Evolutionary conservation across 2,113 vertebrate genomes (phyloP).

Genomic region (Lepus timidus): DNA sequence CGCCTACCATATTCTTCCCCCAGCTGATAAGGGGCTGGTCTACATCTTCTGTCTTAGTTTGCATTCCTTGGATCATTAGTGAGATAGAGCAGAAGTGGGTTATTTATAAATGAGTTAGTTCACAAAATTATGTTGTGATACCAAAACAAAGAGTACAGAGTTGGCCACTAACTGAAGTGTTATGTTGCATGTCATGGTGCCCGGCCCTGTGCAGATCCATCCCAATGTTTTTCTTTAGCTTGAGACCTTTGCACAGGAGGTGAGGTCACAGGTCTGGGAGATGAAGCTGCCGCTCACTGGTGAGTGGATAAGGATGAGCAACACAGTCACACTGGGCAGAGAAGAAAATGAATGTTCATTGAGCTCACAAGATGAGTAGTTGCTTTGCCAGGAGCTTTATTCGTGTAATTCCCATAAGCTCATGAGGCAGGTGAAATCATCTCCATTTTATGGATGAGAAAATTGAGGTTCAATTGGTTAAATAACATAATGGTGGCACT

Average conservation of each 20-base stretch:
- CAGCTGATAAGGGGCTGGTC: not conserved
- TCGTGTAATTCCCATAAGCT: constrained; percentile 3
- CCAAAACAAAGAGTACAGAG: not conserved
- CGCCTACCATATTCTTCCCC: not conserved
- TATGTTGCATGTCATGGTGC: not conserved
- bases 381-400: not conserved
- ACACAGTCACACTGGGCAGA: not conserved
- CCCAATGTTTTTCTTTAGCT: not conserved
- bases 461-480: not conserved
- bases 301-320: not conserved
- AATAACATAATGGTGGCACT: not conserved
- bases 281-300: not conserved
- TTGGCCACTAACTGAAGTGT: not conserved
- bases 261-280: not conserved
- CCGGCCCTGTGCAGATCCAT: not conserved
- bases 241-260: not conserved
- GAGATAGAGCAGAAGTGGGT: not conserved
- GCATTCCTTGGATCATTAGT: not conserved
- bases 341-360: constrained; percentile 10
- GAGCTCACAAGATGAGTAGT: not conserved
- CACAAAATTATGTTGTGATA: not conserved
- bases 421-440: constrained; percentile 43
- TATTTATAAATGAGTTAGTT: not conserved
- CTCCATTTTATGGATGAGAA: constrained; percentile 45
- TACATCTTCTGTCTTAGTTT: not conserved